phyloP scores from a whole-genome alignment of 2,113 vertebrate species.

The Acanthisitta chloris region DNA sequence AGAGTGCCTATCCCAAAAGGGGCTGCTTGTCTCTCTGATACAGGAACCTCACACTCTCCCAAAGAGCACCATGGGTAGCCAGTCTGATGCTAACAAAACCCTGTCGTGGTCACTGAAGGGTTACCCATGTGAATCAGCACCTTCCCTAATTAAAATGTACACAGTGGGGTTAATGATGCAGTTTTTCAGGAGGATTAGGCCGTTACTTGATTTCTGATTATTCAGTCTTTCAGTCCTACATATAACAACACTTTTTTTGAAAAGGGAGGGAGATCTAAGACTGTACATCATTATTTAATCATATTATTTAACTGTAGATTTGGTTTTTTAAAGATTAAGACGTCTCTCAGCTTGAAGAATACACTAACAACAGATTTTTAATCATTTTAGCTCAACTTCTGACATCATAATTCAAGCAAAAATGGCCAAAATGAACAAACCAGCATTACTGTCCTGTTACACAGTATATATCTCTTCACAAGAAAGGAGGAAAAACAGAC shows the following conservation, averaged over 20 bases:
- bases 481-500: not conserved
- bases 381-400: not conserved
- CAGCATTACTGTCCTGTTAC: not conserved
- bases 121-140: not conserved
- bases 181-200: not conserved
- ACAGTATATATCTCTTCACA: not conserved
- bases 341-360: not conserved
- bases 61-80: not conserved
- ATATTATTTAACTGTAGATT: not conserved
- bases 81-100: not conserved
- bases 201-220: not conserved
- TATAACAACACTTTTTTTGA: not conserved
- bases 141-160: not conserved
- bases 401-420: not conserved
- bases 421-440: not conserved
- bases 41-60: not conserved
- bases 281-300: not conserved
- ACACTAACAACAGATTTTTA: not conserved
- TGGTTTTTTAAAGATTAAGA: not conserved
- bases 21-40: not conserved
- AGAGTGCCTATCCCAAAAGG: fast-evolving
- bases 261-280: fast-evolving
- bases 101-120: fast-evolving
- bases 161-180: not conserved
- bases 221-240: not conserved